phyloP scores from a whole-genome alignment of 37 sponge, comb jelly and placozoan species.

The Oopsacas minuta region DNA sequence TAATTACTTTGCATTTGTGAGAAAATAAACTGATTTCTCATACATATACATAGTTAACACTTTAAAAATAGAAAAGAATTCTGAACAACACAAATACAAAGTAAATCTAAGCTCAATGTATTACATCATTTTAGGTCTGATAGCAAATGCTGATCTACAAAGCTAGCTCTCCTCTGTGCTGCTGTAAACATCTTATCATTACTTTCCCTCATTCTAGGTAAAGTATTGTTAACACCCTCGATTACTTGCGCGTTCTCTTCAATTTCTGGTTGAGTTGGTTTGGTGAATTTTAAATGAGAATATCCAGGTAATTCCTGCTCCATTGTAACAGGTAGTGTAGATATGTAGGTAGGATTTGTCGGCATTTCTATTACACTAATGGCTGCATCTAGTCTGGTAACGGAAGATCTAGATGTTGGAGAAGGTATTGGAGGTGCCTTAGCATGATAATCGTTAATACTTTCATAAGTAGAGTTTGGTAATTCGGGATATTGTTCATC shows the following conservation, averaged over 20 bases:
- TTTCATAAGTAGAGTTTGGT: no score
- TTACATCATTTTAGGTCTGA: background rate
- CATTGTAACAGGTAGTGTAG: background rate
- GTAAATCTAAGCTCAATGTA: background rate
- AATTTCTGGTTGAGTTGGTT: background rate
- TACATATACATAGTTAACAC: no score
- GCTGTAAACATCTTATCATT: background rate
- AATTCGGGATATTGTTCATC: no score
- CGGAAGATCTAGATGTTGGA: no score
- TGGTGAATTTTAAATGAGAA: background rate
- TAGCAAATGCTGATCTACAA: background rate
- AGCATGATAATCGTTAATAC: no score
- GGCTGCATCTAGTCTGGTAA: background rate
- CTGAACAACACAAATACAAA: no score
- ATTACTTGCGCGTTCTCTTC: background rate
- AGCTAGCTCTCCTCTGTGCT: background rate
- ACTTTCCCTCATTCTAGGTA: background rate
- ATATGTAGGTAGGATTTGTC: background rate
- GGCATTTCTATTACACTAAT: background rate
- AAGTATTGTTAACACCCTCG: background rate
- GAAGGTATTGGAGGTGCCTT: no score
- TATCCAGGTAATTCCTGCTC: background rate
- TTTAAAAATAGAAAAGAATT: no score
- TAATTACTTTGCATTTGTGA: no score
- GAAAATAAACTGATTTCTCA: no score